Evolutionary conservation across 1,140 invertebrate species (phyloP), one percentile per base, ranked within the genome.

Genomic region (Brachystomella parvula): DNA sequence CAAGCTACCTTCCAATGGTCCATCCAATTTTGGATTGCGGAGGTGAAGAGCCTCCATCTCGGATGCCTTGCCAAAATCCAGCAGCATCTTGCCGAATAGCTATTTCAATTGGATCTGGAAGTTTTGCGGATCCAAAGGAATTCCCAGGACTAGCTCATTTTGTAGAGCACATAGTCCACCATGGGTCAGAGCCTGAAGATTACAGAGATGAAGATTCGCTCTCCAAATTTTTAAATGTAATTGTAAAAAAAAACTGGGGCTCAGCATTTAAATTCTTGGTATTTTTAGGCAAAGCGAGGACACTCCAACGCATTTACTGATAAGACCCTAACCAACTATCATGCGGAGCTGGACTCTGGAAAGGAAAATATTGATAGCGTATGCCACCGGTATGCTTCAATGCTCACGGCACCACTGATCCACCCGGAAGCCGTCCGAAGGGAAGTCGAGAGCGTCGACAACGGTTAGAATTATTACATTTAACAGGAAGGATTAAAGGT

Each of bases 361-460:
- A 32, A 6, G 3, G 58, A 32, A 12, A 26, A 6, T 9, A 35
- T 60, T 26, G 6, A 9, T 9, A 19, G 19, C 9, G 21, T 60
- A 3, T 32, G 29, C 19, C 12, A 32, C 6, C 29, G 29, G 9
- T 35, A 32, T n/a, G 12, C 58, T 9, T 30, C 29, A 19, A 32
- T 60, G 32, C 29, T 60, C 12, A 32, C 58, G 9, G 58, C 9
- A 19, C 58, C 58, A 6, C 26, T 60, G 32, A n/a, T 60, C 12
- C 6, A 26, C 12, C 9, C 30, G 29, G 58, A 60, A 6, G 29
- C 58, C 33, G 58, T 60, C 6, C 9, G 6, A 3, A 15, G 58
- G 9, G 58, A 60, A 26, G 31, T 60, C 58, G 58, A 60, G 24
- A 60, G 58, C 58, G 58, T 60, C 17, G 58, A 60, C 33, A 60